phyloP scores from a whole-genome alignment of 2,888 invertebrate genomes.

The Odontomyia ornata region DNA sequence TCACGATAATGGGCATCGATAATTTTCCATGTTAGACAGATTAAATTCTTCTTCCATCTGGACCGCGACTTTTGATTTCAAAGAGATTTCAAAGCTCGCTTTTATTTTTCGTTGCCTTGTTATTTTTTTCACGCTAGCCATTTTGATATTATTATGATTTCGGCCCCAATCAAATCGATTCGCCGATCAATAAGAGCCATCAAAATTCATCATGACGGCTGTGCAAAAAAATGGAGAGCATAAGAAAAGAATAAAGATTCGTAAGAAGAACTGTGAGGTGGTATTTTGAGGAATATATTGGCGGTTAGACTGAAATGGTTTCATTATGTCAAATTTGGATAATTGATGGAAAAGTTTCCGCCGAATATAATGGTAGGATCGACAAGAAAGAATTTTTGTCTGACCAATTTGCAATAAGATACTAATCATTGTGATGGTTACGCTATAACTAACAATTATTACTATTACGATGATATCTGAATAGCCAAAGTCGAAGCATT shows the following conservation, averaged over 20 bases:
- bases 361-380: neutral
- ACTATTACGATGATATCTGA: neutral
- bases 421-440: neutral
- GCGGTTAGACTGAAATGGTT: conserved; percentile 11
- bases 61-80: conserved; percentile 38
- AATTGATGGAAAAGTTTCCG: conserved; percentile 6
- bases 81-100: conserved; percentile 17
- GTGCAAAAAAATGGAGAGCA: neutral
- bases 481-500: neutral
- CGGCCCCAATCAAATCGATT: conserved; percentile 25
- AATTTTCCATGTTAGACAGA: conserved; percentile 6
- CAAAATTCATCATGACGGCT: neutral
- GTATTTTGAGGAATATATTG: neutral
- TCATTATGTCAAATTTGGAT: conserved; percentile 33
- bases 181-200: neutral
- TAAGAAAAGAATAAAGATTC: neutral
- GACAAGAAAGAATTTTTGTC: neutral
- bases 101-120: conserved; percentile 29
- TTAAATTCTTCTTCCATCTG: neutral
- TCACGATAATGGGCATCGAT: conserved; percentile 7
- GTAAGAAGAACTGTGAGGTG: neutral
- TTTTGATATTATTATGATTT: conserved; percentile 14
- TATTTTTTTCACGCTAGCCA: neutral
- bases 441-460: neutral
- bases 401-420: neutral